Evolutionary conservation across 2,797 vertebrate species (phyloP), one percentile per base, ranked within the genome.

Genomic region (Pseudocheirus occidentalis): DNA sequence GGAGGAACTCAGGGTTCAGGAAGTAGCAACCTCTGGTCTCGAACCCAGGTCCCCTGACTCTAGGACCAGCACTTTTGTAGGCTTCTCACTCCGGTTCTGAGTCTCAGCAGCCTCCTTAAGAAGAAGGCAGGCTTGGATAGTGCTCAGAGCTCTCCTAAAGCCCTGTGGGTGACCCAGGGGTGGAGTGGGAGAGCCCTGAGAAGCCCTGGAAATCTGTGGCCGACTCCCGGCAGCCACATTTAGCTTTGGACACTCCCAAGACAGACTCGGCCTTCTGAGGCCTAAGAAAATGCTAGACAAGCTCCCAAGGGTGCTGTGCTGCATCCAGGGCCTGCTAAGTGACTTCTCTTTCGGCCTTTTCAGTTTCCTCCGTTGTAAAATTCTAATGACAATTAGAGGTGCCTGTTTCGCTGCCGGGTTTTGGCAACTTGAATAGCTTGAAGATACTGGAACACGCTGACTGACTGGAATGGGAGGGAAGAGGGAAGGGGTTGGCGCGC

Each of bases 221-320:
- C 7, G 21, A 10, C 73, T 81, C 40, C 21, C 66, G 7, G 21
- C 40, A 31, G 16, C 57, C 16, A 0, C n/a, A 73, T 94, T 96
- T 95, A 92, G 93, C 50, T 56, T 4, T 94, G 66, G 59, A 91
- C 94, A 54, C 92, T 57, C 50, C 34, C 91, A 55, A 90, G 87
- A 81, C 66, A 94, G 92, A 94, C 95, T 27, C 18, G 0, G 28
- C 93, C 27, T 95, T 96, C 95, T 89, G 89, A 46, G 55, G 92
- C 46, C 94, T 94, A 94, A 96, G 2, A 96, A 91, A 34, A 66
- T 66, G 12, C 31, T n/a, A 29, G 59, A 14, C 11, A 66, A 40
- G n/a, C 18, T 21, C 66, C n/a, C 21, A 81, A 21, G n/a, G n/a
- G n/a, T 3, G 16, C 16, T 73, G 66, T 21, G 66, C n/a, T 10